Percentiles rank a stretch among this genome's conserved stretches.
Conservation (phyloP, 2,113 vertebrate genomes). For the Erythrocercus mccallii region DNA sequence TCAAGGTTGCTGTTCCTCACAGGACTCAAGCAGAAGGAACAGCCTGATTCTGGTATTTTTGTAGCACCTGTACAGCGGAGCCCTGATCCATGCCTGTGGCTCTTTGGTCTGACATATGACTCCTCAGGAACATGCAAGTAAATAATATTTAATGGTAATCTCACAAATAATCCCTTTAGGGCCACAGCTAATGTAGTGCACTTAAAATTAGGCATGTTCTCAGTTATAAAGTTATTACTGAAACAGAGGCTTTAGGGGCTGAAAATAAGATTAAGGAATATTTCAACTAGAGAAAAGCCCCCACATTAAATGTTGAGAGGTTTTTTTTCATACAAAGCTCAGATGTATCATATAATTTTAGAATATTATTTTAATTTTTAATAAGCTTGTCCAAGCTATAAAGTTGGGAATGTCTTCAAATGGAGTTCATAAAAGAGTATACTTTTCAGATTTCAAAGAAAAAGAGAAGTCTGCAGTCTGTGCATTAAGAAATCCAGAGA, state of each 20-base stretch:
- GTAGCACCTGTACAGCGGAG: conserved; percentile 2
- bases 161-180: conserved; percentile 27
- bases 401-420: conserved; percentile 44
- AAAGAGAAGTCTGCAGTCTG: not conserved
- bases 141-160: conserved; percentile 5
- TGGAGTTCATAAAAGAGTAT: not conserved
- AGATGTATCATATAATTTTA: conserved; percentile 20
- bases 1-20: conserved; percentile 15
- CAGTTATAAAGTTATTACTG: conserved; percentile 32
- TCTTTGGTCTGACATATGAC: not conserved
- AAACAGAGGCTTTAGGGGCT: not conserved
- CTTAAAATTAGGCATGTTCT: conserved; percentile 22
- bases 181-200: not conserved
- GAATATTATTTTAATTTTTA: conserved; percentile 47
- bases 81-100: not conserved
- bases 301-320: not conserved
- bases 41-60: not conserved
- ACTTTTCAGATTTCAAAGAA: conserved; percentile 46
- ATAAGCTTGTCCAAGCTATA: conserved; percentile 11
- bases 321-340: not conserved
- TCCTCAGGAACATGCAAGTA: not conserved
- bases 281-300: conserved; percentile 32
- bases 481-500: not conserved
- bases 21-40: not conserved
- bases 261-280: conserved; percentile 22